A percentile compares a stretch with the other conserved stretches of the same genome.
Conservation (phyloP, 2,797 vertebrate genomes). For the Fistularia commersonii region DNA sequence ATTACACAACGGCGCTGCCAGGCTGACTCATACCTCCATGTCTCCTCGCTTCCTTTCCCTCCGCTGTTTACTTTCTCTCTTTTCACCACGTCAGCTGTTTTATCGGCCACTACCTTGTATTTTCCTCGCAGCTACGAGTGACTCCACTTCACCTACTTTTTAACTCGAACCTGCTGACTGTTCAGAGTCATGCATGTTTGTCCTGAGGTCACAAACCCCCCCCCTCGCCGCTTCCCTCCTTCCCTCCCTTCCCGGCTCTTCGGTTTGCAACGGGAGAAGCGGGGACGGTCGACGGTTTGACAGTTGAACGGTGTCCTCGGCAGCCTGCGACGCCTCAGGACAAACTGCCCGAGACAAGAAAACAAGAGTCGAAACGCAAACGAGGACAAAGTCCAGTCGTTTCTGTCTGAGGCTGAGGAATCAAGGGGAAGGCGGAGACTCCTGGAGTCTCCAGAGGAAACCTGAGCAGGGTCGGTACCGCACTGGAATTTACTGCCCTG, state of each 20-base stretch:
- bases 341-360: no score
- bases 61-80: no score
- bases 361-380: background rate
- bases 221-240: no score
- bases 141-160: background rate
- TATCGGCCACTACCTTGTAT: background rate
- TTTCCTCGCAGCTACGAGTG: background rate
- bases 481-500: conserved; percentile 60
- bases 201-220: no score
- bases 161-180: background rate
- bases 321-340: no score
- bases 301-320: background rate
- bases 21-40: conserved; percentile 7
- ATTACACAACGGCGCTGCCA: background rate
- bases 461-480: conserved; percentile 57
- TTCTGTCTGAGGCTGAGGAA: conserved; percentile 23
- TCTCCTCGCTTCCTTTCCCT: background rate
- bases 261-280: conserved; percentile 5
- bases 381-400: conserved; percentile 14
- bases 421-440: conserved; percentile 43
- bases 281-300: background rate
- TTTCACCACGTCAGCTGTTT: background rate
- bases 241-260: no score
- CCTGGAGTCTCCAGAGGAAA: conserved; percentile 47
- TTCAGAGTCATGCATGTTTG: conserved; percentile 1